phyloP scores from a whole-genome alignment of 2,113 vertebrate genomes.

The Bufo bufo region DNA sequence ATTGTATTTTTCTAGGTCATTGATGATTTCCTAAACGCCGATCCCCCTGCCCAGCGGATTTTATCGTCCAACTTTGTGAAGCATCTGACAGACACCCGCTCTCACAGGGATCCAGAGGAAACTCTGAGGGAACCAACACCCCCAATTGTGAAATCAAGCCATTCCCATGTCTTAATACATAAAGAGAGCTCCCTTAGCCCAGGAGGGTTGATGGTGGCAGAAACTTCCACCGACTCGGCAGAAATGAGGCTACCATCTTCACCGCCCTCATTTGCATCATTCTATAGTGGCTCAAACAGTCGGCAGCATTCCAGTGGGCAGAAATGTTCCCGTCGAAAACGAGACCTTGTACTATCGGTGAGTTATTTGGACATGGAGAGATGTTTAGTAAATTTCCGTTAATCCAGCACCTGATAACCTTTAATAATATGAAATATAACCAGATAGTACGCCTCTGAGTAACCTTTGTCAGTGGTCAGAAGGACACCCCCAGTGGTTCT shows the following conservation, averaged over 20 bases:
- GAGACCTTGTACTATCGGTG: constrained; percentile 74
- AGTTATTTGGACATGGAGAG: constrained; percentile 55
- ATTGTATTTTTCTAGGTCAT: constrained; percentile 61
- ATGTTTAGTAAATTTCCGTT: too few relatives aligned
- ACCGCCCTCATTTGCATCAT: constrained; percentile 59
- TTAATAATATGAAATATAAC: too few relatives aligned
- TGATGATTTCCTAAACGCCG: constrained; percentile 65
- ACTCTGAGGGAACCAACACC: constrained; percentile 60
- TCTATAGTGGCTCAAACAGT: constrained; percentile 61
- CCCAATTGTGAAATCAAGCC: constrained; percentile 18
- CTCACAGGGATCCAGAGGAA: constrained; percentile 65
- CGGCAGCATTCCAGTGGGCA: constrained; percentile 66
- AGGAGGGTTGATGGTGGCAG: constrained; percentile 50
- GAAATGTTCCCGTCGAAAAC: constrained; percentile 70
- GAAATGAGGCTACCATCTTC: constrained; percentile 36
- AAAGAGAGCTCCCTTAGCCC: constrained; percentile 55
- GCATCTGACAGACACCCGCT: constrained; percentile 64
- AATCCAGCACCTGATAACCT: too few relatives aligned
- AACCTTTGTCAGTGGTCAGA: too few relatives aligned
- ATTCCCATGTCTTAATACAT: constrained; percentile 48
- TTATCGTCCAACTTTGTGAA: constrained; percentile 66
- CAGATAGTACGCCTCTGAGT: too few relatives aligned
- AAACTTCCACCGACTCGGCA: background rate
- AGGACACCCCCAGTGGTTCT: too few relatives aligned
- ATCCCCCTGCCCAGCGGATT: constrained; percentile 63